Evolutionary conservation across 2,113 vertebrate species (phyloP).

Genomic region (Ceyx margarethae): DNA sequence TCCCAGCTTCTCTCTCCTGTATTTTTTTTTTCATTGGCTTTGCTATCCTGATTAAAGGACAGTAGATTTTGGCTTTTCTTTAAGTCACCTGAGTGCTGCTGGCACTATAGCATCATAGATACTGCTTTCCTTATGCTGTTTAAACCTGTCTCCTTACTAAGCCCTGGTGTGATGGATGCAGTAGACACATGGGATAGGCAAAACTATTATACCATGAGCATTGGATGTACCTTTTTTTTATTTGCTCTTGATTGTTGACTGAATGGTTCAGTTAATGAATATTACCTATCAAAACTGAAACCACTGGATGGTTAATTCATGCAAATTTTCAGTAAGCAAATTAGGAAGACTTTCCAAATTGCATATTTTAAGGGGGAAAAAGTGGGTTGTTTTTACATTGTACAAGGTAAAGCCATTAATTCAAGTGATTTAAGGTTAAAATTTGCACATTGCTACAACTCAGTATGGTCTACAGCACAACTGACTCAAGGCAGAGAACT

Average conservation of each 20-base stretch:
- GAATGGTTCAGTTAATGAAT: neutral
- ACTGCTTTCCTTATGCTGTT: neutral
- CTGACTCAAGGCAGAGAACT: neutral
- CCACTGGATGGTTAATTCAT: neutral
- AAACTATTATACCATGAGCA: rapidly evolving
- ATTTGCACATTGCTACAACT: neutral
- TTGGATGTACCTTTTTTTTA: neutral
- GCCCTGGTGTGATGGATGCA: neutral
- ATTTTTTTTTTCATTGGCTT: neutral
- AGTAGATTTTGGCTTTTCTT: neutral
- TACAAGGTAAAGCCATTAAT: neutral
- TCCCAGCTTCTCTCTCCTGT: neutral
- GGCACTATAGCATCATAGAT: neutral
- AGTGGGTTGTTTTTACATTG: neutral
- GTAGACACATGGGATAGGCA: neutral
- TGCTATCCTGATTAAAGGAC: neutral
- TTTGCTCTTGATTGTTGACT: neutral
- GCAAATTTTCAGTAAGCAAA: neutral
- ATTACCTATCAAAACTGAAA: neutral
- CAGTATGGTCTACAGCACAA: neutral
- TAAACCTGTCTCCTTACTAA: neutral
- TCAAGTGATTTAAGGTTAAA: neutral
- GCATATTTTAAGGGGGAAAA: neutral
- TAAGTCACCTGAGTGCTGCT: neutral
- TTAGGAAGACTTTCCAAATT: neutral